Evolutionary conservation across 2,113 vertebrate species (phyloP), one percentile per base, ranked within the genome.

Genomic region (Bufo bufo): DNA sequence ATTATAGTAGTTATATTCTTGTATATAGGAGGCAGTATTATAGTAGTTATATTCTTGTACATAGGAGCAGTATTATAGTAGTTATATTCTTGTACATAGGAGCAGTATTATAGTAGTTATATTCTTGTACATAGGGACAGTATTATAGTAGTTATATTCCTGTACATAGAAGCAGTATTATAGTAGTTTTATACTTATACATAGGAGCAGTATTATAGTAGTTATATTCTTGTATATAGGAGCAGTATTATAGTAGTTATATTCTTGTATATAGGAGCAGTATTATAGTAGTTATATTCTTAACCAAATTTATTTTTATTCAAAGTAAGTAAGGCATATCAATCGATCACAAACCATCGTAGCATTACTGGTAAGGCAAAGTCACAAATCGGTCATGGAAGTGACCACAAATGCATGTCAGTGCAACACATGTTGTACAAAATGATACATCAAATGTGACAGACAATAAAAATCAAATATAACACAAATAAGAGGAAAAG

Each of bases 201-300:
- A 69, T 69, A 69, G 65, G n/a, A 4, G 65, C 65, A 69, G 65
- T 69, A 69, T 69, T 69, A 69, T 69, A 69, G 65, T 69, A 69
- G 65, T 69, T 69, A 69, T 69, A 69, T 69, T 69, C 65, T 33
- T 69, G n/a, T n/a, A n/a, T n/a, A n/a, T n/a, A n/a, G n/a, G n/a
- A n/a, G 7, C 6, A 65, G 8, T n/a, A n/a, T 65, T 65, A 65
- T n/a, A 65, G 63, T 65, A n/a, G 63, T 65, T 65, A 65, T 65
- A 65, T 65, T 65, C 20, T 65, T 65, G 63, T 65, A 20, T 1
- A n/a, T 65, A 65, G 58, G 58, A 17, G 61, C 61, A 65, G 61
- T n/a, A 65, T n/a, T 65, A 65, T 65, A 69, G n/a, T 69, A 69
- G 65, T 69, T 69, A 69, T 69, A 69, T 69, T 69, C 63, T 65